Conservation (phyloP, 2,113 vertebrate genomes). For the Prochilodus magdalenae region DNA sequence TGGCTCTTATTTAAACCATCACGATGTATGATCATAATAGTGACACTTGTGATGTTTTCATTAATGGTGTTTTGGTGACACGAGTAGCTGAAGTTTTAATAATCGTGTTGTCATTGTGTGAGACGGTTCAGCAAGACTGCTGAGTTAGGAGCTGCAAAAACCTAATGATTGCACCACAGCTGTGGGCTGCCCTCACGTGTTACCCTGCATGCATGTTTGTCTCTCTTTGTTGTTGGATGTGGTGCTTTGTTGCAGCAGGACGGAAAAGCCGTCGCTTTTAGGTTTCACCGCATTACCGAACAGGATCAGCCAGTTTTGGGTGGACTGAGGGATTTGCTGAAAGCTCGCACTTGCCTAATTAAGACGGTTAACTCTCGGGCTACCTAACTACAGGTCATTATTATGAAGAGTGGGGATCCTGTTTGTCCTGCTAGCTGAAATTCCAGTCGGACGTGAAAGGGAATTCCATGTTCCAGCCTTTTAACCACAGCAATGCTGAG, state of each 20-base stretch:
- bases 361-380: not conserved
- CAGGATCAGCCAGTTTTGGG: slow-evolving; percentile 7
- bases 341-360: too few relatives aligned
- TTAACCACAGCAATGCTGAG: too few relatives aligned
- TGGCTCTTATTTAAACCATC: too few relatives aligned
- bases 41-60: too few relatives aligned
- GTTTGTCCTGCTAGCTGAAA: not conserved
- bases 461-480: too few relatives aligned
- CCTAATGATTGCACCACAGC: not conserved
- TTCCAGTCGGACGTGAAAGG: not conserved
- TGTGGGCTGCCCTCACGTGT: not conserved
- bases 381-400: not conserved
- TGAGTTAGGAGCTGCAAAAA: too few relatives aligned
- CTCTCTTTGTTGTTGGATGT: not conserved
- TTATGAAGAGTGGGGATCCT: not conserved
- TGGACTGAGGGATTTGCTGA: not conserved
- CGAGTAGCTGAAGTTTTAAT: too few relatives aligned
- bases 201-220: not conserved
- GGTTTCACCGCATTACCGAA: not conserved
- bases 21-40: too few relatives aligned
- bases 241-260: not conserved
- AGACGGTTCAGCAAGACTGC: too few relatives aligned
- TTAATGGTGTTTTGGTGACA: too few relatives aligned
- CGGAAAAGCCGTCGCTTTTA: not conserved
- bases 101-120: too few relatives aligned